Conservation (phyloP, 1,140 invertebrate genomes). For the Himalopsyche phryganea region DNA sequence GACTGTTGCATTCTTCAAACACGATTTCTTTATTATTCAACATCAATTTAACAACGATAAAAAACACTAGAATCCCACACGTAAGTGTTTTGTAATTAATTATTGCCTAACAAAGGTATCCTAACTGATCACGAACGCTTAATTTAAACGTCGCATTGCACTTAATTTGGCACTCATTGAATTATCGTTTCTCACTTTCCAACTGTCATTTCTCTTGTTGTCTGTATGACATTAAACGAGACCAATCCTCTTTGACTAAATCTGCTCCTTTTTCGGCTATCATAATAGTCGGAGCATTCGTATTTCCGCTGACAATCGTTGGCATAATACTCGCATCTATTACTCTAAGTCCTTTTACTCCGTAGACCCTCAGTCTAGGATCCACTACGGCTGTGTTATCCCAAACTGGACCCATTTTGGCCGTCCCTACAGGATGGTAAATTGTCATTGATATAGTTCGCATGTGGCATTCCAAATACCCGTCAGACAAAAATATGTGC, state of each 20-base stretch:
- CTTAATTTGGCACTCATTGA: neutral
- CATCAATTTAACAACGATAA: too few relatives aligned
- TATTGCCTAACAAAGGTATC: too few relatives aligned
- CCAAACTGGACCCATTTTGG: constrained; percentile 77
- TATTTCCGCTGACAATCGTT: constrained; percentile 76
- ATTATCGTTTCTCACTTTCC: neutral
- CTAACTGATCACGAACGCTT: too few relatives aligned
- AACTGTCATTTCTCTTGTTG: neutral
- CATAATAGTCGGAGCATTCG: constrained; percentile 83
- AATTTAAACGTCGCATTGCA: neutral
- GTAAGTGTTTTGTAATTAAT: too few relatives aligned
- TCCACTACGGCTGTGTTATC: constrained; percentile 80
- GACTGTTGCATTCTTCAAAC: too few relatives aligned
- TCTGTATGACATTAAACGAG: constrained; percentile 35
- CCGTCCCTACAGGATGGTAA: constrained; percentile 77
- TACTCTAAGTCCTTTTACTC: constrained; percentile 72
- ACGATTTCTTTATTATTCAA: too few relatives aligned
- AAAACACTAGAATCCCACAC: too few relatives aligned
- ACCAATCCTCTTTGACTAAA: constrained; percentile 74
- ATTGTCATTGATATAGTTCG: constrained; percentile 83
- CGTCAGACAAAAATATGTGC: constrained; percentile 68
- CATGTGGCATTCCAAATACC: constrained; percentile 82
- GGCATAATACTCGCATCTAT: constrained; percentile 90
- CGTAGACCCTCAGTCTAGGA: constrained; percentile 71
- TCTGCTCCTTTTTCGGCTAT: constrained; percentile 83